Percentiles rank a stretch among this genome's conserved stretches.
These are phyloP conservation scores for Neoscelio sp. DNA, from an alignment of 2,888 invertebrate genomes.

Conservation along the genomic window DNA sequence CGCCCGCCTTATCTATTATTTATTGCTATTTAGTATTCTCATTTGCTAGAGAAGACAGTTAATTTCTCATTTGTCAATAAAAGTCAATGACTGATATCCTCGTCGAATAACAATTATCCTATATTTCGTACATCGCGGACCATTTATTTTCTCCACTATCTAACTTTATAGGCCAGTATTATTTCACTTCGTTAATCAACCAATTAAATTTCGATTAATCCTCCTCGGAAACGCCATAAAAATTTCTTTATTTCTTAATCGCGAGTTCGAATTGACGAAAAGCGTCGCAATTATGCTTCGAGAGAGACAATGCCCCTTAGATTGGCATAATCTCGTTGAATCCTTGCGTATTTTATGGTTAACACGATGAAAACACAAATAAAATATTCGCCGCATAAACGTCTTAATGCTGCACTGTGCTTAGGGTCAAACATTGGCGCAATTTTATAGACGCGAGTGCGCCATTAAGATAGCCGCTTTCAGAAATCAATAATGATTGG, in stretches of 20 bases:
- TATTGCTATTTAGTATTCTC: conserved; percentile 1
- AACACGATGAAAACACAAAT: not conserved
- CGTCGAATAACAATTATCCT: conserved; percentile 16
- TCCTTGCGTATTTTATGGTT: conserved; percentile 11
- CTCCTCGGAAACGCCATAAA: conserved; percentile 43
- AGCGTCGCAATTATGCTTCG: conserved; percentile 21
- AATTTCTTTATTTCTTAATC: conserved; percentile 47
- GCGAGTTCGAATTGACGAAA: conserved; percentile 32
- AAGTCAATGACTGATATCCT: conserved; percentile 53
- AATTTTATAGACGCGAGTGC: conserved; percentile 5
- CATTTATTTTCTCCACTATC: not conserved
- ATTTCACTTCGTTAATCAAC: conserved; percentile 32
- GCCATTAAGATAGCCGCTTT: not conserved
- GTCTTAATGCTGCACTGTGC: conserved; percentile 19
- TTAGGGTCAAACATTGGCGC: conserved; percentile 9
- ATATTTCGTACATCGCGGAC: conserved; percentile 20
- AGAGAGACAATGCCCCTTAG: conserved; percentile 32
- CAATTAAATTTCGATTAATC: conserved; percentile 55
- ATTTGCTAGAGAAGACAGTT: conserved; percentile 13
- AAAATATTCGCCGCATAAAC: not conserved
- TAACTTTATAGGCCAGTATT: conserved; percentile 39
- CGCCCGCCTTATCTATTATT: conserved; percentile 38
- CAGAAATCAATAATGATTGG: conserved; percentile 5
- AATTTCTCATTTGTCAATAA: conserved; percentile 47
- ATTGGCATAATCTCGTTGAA: conserved; percentile 17